Evolutionary conservation across 1,140 invertebrate species (phyloP), one percentile per base, ranked within the genome.

Genomic region (Hypsibius dujardini): DNA sequence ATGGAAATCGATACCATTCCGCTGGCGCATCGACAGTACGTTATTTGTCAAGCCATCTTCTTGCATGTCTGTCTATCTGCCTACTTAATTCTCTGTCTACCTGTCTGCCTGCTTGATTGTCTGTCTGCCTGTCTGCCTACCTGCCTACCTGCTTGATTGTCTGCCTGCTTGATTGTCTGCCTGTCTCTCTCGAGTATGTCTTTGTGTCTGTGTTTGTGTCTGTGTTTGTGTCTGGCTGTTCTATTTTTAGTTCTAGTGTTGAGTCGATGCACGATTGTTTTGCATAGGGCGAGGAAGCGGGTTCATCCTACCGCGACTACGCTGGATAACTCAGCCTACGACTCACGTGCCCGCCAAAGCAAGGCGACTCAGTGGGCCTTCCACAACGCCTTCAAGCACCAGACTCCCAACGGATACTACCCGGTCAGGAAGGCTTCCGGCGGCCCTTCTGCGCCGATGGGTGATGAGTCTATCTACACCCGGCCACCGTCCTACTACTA

Each of bases 321-420:
- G 3, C 3, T 42, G 45, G 42, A 42, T 42, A 67, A 67, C 42
- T 7, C 62, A 3, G 42, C 7, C 3, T 67, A 67, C 62, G 62
- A 67, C 42, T 67, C 62, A 12, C 62, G 62, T 14, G 62, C 62
- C 45, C 62, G 62, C 3, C 62, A 67, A 42, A 67, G 62, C 42
- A 67, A 67, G 42, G 62, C 62, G 12, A 67, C 62, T 14, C 62
- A 67, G 42, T 67, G 62, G 62, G 62, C 62, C 3, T 67, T 67
- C 42, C 62, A 67, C 45, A 67, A 67, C 42, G 62, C 62, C 45
- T 67, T 67, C 62, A 67, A 67, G 42, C 7, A 67, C 3, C 62
- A 7, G 45, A 3, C 62, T n/a, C n/a, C n/a, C n/a, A n/a, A n/a
- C 7, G 62, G 7, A 3, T 67, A 67, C 45, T 42, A 67, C 42